These are phyloP conservation scores for Pangasius sanitwongsei DNA, from an alignment of 2,797 vertebrate genomes.

Conservation along the genomic window DNA sequence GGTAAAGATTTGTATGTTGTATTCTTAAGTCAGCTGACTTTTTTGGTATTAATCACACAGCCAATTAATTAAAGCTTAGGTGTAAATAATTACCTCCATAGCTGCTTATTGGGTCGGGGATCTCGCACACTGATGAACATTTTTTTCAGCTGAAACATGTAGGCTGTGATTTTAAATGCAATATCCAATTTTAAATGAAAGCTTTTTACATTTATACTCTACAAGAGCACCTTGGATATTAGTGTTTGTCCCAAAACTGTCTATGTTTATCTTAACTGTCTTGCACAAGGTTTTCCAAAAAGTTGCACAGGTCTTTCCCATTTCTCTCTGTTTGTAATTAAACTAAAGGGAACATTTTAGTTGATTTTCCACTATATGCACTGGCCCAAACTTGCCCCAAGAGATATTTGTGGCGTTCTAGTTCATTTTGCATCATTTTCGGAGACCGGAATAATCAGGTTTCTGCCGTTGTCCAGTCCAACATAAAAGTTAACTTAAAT, in stretches of 20 bases:
- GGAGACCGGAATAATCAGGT: background rate
- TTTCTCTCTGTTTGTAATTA: background rate
- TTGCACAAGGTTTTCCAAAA: background rate
- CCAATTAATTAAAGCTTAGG: background rate
- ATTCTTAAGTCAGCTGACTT: background rate
- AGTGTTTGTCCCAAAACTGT: background rate
- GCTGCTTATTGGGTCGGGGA: background rate
- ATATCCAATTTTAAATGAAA: background rate
- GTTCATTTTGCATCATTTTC: background rate
- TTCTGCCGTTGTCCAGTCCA: background rate
- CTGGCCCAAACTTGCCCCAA: too few species aligned
- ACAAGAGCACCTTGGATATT: background rate
- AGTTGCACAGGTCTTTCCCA: background rate
- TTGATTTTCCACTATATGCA: background rate
- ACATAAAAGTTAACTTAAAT: background rate
- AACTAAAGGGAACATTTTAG: background rate
- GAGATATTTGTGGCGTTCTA: background rate
- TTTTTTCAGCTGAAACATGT: background rate
- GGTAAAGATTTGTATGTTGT: slow-evolving; percentile 56
- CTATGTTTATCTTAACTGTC: background rate
- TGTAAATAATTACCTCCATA: background rate
- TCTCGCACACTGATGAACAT: background rate
- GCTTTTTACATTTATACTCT: background rate
- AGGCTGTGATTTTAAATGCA: background rate
- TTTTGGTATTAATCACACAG: background rate